phyloP scores from a whole-genome alignment of 2,888 invertebrate genomes.

The Eristalis intricaria region DNA sequence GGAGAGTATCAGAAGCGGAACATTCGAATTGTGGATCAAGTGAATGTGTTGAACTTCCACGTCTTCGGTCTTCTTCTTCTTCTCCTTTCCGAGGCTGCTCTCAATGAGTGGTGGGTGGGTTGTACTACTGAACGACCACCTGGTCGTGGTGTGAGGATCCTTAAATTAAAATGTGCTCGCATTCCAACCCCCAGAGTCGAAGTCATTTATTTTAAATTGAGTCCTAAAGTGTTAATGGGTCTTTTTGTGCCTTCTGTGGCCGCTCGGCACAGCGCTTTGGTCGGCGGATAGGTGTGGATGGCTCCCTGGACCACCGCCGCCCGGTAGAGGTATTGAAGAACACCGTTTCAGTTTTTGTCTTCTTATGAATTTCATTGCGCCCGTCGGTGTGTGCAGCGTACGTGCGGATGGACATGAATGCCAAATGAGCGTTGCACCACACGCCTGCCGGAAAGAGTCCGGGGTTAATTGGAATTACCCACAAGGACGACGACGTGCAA shows the following conservation, averaged over 20 bases:
- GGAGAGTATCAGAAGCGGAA: constrained; percentile 46
- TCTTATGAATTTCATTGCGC: constrained; percentile 58
- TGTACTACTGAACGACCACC: neutral
- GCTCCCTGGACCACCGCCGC: neutral
- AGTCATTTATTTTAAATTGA: constrained; percentile 71
- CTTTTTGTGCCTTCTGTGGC: constrained; percentile 45
- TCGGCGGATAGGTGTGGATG: neutral
- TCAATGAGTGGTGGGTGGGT: neutral
- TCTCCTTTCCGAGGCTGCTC: neutral
- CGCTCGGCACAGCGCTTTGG: neutral
- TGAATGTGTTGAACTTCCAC: constrained; percentile 46
- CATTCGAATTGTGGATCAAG: constrained; percentile 61
- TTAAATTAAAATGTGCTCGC: constrained; percentile 66
- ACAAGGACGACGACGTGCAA: constrained; percentile 37
- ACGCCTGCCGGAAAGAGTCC: neutral
- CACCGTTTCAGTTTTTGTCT: constrained; percentile 35
- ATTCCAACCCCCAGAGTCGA: constrained; percentile 56
- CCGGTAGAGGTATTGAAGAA: neutral
- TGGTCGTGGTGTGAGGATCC: constrained; percentile 26
- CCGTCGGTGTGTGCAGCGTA: constrained; percentile 20
- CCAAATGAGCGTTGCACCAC: constrained; percentile 45
- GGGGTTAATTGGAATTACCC: constrained; percentile 53
- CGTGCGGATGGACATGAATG: constrained; percentile 46
- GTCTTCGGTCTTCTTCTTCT: constrained; percentile 12
- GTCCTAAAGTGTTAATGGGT: constrained; percentile 70